Evolutionary conservation across 1,140 invertebrate genomes (phyloP).

Genomic region (Penaeus vannamei): DNA sequence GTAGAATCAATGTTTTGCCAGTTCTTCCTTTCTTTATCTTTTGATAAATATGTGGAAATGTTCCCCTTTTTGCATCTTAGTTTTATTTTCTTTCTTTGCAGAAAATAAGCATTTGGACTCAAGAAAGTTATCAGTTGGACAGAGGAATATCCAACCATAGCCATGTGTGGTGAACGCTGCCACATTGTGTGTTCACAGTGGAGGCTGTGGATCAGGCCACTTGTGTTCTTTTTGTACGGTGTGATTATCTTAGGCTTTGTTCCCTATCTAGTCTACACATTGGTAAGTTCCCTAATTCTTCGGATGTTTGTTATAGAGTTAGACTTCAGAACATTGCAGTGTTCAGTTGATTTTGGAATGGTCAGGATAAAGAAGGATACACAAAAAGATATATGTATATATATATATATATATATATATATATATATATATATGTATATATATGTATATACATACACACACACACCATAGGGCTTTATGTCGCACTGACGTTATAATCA

Average conservation of each 20-base stretch:
- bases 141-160: not conserved
- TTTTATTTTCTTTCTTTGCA: not conserved
- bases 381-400: constrained; percentile 71
- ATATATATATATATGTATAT: too few relatives aligned
- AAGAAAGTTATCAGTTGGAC: not conserved
- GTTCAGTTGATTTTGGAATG: not conserved
- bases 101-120: not conserved
- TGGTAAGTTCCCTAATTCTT: constrained; percentile 68
- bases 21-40: too few relatives aligned
- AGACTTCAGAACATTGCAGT: not conserved
- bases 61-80: too few relatives aligned
- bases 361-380: too few relatives aligned
- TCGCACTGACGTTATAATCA: too few relatives aligned
- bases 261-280: constrained; percentile 83
- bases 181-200: constrained; percentile 75
- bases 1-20: too few relatives aligned
- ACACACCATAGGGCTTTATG: too few relatives aligned
- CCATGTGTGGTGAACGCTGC: constrained; percentile 61
- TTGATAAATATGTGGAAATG: too few relatives aligned
- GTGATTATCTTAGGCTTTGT: constrained; percentile 86
- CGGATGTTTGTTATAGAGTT: constrained; percentile 67
- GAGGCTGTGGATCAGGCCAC: constrained; percentile 90
- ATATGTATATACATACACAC: too few relatives aligned
- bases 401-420: too few relatives aligned
- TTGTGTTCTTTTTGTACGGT: constrained; percentile 84